Evolutionary conservation across 2,797 vertebrate genomes (phyloP).

Genomic region (Psittacula echo): DNA sequence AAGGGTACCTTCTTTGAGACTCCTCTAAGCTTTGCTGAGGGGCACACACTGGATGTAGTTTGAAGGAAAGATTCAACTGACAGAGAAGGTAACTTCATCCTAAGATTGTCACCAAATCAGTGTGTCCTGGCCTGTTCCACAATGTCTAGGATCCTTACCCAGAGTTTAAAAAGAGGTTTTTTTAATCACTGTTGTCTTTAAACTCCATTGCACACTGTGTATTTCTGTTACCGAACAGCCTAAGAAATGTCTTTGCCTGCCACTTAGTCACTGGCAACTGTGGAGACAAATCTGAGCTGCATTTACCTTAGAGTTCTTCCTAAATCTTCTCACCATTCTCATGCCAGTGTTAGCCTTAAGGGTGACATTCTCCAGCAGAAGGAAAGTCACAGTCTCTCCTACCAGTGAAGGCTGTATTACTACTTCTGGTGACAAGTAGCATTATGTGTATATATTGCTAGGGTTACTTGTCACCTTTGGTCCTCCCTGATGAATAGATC

Average conservation of each 20-base stretch:
- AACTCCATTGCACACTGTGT: not conserved
- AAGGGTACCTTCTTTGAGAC: not conserved
- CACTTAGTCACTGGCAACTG: not conserved
- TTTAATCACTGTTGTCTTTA: not conserved
- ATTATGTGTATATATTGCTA: not conserved
- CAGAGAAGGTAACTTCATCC: not conserved
- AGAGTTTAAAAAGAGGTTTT: not conserved
- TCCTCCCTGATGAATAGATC: not conserved
- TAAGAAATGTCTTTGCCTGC: not conserved
- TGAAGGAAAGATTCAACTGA: not conserved
- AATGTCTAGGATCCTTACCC: not conserved
- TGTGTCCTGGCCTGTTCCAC: not conserved
- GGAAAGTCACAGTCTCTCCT: not conserved
- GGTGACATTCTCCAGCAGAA: not conserved
- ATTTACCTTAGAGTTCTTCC: not conserved
- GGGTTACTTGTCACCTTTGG: not conserved
- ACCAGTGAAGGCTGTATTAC: not conserved
- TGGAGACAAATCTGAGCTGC: not conserved
- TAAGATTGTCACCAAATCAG: not conserved
- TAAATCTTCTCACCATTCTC: not conserved
- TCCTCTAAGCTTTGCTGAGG: not conserved
- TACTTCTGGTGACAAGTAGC: not conserved
- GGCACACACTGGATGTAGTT: not conserved
- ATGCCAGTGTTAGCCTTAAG: not conserved
- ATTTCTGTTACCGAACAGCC: not conserved